Evolutionary conservation across 1,140 invertebrate species (phyloP), one percentile per base, ranked within the genome.

Genomic region (Colletes latitarsis): DNA sequence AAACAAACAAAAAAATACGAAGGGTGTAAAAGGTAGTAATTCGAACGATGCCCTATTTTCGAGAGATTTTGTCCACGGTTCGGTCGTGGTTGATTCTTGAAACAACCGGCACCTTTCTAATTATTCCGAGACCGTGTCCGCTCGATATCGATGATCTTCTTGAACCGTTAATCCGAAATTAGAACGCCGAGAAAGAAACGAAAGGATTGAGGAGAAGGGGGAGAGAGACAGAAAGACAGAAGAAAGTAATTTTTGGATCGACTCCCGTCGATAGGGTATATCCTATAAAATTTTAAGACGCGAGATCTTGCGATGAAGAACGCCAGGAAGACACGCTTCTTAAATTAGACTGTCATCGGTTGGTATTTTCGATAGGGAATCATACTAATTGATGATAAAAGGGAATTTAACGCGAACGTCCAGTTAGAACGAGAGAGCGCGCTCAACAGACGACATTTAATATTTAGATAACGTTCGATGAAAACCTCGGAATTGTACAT

Each of bases 401-500:
- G 21, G 49, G 52, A 64, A 41, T 57, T 57, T 57, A 57, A 57
- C 53, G 15, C 53, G 53, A 57, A 57, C 53, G 53, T 57, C 53
- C 53, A 46, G 39, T 49, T 49, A 55, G 46, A 62, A 64, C 64
- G 12, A 66, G 14, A 14, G 17, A n/a, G 21, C 17, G 41, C n/a
- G 4, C 55, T 19, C 43, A 43, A 75, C 73, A 69, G 69, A 72
- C 71, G 78, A 57, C 21, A 30, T 21, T 60, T 69, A 62, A 63
- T 71, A 62, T 69, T 39, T 64, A 76, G 63, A 77, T 67, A 77
- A 67, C 74, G 74, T 75, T 81, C 53, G 78, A 67, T n/a, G 60
- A 71, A 64, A 60, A 71, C 57, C 58, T 79, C 84, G 76, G 83
- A 88, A 86, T 81, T 88, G 84, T 88, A 88, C 62, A 86, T 83